Evolutionary conservation across 2,888 invertebrate genomes (phyloP), one percentile per base, ranked within the genome.

Genomic region (Pollenia labialis): DNA sequence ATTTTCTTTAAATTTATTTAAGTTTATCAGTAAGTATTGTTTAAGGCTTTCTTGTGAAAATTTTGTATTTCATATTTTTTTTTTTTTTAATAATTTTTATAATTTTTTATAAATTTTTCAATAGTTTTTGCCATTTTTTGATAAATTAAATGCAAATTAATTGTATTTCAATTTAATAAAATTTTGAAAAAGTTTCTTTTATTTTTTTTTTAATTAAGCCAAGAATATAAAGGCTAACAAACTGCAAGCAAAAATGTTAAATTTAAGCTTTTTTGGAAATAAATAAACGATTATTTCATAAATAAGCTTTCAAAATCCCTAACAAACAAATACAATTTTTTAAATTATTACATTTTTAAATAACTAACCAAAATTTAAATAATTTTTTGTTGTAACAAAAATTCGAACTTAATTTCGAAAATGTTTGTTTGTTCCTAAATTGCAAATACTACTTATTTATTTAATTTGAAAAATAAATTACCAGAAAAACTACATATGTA

Each of bases 31-130:
- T 87, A 81, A 77, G 76, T 84, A 74, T 87, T 82, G 58, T 84
- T 87, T 87, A 87, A 87, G 87, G 87, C 87, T 87, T 84, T 79
- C 84, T 84, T 87, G 87, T 87, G 87, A 87, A 80, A 87, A 82
- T 58, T 76, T 64, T 71, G 50, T 79, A 46, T 12, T n/a, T n/a
- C n/a, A n/a, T n/a, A n/a, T n/a, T 64, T 75, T 2, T 23, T 23
- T 23, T 23, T 23, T 23, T 23, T 23, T 18, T 68, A 32, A 32
- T 72, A 52, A 46, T 50, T 74, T 64, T 69, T 82, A 46, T 62
- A 60, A 54, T 62, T 80, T 48, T 32, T 76, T 23, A 23, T 23
- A 23, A 23, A 23, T 23, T 81, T 64, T 62, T 16, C 60, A 54
- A 14, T 62, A 42, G 23, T 11, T 52, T 84, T 79, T 66, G 56